Conservation (phyloP, 2,113 vertebrate species). For the Gymnogyps californianus region DNA sequence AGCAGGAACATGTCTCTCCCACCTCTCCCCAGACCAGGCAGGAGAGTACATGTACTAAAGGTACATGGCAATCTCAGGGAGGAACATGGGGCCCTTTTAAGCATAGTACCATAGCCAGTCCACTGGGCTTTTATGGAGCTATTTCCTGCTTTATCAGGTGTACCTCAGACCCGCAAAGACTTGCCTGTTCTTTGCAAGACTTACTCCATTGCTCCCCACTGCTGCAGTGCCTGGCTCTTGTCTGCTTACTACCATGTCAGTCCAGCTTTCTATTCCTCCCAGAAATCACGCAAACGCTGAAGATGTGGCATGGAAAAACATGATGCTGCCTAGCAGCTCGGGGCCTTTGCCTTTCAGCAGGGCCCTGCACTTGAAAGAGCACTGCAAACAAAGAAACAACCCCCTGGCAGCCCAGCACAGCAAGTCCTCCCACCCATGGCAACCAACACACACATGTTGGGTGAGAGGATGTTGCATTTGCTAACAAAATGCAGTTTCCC, state of each 20-base stretch:
- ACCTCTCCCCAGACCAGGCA: neutral
- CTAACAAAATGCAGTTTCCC: neutral
- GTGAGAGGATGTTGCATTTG: neutral
- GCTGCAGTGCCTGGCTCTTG: neutral
- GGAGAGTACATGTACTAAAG: neutral
- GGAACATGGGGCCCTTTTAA: neutral
- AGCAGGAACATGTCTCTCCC: neutral
- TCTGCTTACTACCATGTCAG: neutral
- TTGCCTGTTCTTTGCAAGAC: neutral
- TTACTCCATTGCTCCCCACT: neutral
- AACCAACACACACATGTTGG: neutral
- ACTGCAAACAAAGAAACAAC: neutral
- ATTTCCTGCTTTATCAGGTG: neutral
- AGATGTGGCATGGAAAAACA: neutral
- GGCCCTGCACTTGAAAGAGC: neutral
- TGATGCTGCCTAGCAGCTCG: neutral
- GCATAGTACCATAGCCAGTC: fast-evolving
- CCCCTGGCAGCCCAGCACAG: neutral
- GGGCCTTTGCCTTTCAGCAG: neutral
- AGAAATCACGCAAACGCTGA: neutral
- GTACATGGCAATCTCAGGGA: neutral
- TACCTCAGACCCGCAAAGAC: neutral
- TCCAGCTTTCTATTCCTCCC: neutral
- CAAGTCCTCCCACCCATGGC: neutral
- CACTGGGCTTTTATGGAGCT: neutral